Evolutionary conservation across 2,888 invertebrate genomes (phyloP).

Genomic region (Cheilosia pagana): DNA sequence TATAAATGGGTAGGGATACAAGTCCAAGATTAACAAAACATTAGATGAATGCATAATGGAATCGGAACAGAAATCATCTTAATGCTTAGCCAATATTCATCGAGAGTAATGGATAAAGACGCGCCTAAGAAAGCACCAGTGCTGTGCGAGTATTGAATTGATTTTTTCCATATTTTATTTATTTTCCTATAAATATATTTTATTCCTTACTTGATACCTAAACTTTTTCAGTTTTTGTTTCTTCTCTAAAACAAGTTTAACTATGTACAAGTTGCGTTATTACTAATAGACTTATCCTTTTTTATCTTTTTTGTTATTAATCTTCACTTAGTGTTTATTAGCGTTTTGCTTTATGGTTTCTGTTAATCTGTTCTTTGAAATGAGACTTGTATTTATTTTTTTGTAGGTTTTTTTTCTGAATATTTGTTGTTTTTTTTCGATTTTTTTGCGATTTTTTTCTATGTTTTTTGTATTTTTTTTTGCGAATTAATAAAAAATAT

Average conservation of each 20-base stretch:
- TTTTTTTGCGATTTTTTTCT: conserved; percentile 66
- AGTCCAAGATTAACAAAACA: neutral
- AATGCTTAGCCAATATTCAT: conserved; percentile 7
- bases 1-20: neutral
- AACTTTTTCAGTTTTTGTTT: conserved; percentile 15
- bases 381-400: conserved; percentile 62
- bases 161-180: conserved; percentile 27
- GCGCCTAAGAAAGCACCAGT: conserved; percentile 65
- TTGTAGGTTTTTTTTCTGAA: conserved; percentile 56
- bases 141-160: conserved; percentile 69
- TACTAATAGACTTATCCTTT: conserved; percentile 46
- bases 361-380: conserved; percentile 71
- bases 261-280: conserved; percentile 59
- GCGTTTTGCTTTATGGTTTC: conserved; percentile 60
- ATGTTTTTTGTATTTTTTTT: conserved; percentile 45
- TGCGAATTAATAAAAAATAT: conserved; percentile 71
- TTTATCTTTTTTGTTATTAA: no score
- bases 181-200: conserved; percentile 17
- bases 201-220: conserved; percentile 52
- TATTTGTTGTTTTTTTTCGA: conserved; percentile 59
- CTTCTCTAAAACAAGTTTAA: conserved; percentile 18
- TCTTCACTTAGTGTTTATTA: conserved; percentile 50
- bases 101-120: conserved; percentile 23
- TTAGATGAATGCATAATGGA: no score
- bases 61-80: neutral